Evolutionary conservation across 2,888 invertebrate genomes (phyloP).

Genomic region (Gastrophysa polygoni): DNA sequence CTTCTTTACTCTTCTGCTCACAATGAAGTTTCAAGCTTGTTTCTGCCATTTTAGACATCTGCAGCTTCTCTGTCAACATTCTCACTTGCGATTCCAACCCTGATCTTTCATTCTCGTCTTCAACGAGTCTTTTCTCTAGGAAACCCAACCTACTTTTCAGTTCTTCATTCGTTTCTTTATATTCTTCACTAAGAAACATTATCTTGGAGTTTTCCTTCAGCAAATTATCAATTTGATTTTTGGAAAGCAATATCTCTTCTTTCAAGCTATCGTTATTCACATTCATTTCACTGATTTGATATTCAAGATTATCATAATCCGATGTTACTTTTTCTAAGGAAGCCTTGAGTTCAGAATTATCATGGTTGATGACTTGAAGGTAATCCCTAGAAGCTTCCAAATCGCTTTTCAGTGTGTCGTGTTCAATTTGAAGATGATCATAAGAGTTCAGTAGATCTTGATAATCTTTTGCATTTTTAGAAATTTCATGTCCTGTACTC

Average conservation of each 20-base stretch:
- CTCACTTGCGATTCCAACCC: slow-evolving; percentile 43
- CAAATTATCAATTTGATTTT: slow-evolving; percentile 46
- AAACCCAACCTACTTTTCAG: slow-evolving; percentile 46
- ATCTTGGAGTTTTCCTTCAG: slow-evolving; percentile 46
- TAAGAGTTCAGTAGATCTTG: slow-evolving; percentile 47
- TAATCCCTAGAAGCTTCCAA: slow-evolving; percentile 63
- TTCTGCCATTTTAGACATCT: slow-evolving; percentile 55
- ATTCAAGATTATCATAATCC: slow-evolving; percentile 54
- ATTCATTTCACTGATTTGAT: slow-evolving; percentile 57
- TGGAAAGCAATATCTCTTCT: slow-evolving; percentile 54
- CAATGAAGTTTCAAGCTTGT: slow-evolving; percentile 51
- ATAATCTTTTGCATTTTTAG: slow-evolving; percentile 38
- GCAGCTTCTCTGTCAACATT: slow-evolving; percentile 53
- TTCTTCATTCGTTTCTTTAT: slow-evolving; percentile 43
- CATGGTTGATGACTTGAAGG: slow-evolving; percentile 53
- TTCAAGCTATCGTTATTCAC: slow-evolving; percentile 59
- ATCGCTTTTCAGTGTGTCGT: slow-evolving; percentile 35
- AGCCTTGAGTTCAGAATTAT: slow-evolving; percentile 54
- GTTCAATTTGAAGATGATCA: slow-evolving; percentile 40
- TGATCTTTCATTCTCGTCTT: slow-evolving; percentile 44
- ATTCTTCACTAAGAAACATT: slow-evolving; percentile 39
- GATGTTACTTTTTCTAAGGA: slow-evolving; percentile 58
- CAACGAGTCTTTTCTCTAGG: slow-evolving; percentile 46
- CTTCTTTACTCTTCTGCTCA: slow-evolving; percentile 50
- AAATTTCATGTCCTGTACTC: slow-evolving; percentile 22